Base-by-base conservation (phyloP, 2,888 invertebrate genomes). In the Euzetes globulus region DNA sequence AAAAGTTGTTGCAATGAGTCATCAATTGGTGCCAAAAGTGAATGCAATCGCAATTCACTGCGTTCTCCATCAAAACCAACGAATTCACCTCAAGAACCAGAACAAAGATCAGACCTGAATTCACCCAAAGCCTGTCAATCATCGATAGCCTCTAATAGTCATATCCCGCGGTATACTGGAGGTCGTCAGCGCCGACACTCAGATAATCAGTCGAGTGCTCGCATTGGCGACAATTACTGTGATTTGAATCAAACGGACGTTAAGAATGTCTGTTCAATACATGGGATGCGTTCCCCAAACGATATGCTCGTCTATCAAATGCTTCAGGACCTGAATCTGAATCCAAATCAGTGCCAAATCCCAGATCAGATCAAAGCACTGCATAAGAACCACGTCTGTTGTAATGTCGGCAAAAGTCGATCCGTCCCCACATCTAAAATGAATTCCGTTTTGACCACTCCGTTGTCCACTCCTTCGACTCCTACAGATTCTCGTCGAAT, bases 151-250 rank as follows among this genome's bases (percentile, higher is more conserved):
- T 19, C 22, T 2, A 55, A 55, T n/a, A 55, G 60, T 60, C 60
- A 33, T 29, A 29, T 60, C 13, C 60, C 60, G 4, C n/a, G 27
- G 6, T 60, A 60, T 60, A 60, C 29, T 29, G 60, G 33, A 5
- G 58, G 58, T 9, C 60, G 60, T 17, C 60, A 60, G 25, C 11
- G 60, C 6, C 60, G 60, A 27, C 60, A 60, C n/a, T 60, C 60
- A 9, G 60, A 60, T 17, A 9, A 9, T 22, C 60, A 27, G 25
- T 19, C 55, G 22, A 55, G 11, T 7, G 4, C 3, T 55, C 3
- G 55, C 4, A n/a, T 9, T n/a, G 25, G 1, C 4, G 9, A 55
- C 25, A 55, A 55, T 55, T 9, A 13, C 17, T 17, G 13, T 11
- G 15, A 47, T 47, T 47, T 17, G 2, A 47, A 55, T 4, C 19